A percentile compares a stretch with the other conserved stretches of the same genome.
Conservation (phyloP, 2,113 vertebrate species). For the Serranochromis macrocephalus region DNA sequence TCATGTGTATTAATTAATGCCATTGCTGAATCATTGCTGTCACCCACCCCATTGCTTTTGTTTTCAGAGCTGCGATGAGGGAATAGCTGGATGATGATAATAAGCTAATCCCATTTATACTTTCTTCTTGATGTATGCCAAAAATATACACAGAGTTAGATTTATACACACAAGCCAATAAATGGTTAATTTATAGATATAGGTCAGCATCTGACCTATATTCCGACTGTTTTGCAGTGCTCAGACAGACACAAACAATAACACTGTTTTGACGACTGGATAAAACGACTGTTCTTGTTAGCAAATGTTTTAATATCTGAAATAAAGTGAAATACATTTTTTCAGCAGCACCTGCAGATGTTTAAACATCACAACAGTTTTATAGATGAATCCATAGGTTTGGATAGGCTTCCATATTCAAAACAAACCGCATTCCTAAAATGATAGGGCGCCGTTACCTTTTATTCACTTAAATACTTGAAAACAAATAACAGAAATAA, state of each 20-base stretch:
- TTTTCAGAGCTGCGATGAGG: background rate
- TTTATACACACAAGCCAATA: background rate
- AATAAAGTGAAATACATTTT: background rate
- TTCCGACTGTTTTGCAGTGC: background rate
- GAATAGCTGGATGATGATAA: background rate
- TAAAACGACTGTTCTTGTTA: background rate
- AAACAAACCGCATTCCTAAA: background rate
- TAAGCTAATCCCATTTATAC: background rate
- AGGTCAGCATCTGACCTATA: background rate
- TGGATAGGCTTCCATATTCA: background rate
- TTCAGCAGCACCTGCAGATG: background rate
- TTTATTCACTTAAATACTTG: background rate
- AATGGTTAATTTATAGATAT: background rate
- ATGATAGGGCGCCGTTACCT: background rate
- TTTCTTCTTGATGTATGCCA: background rate
- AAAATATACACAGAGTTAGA: background rate
- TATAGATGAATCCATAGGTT: background rate
- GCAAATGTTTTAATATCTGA: background rate
- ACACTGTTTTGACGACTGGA: background rate
- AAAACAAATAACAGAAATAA: background rate
- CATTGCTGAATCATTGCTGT: background rate
- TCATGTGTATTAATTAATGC: slow-evolving; percentile 48
- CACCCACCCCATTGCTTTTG: background rate
- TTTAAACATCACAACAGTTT: background rate
- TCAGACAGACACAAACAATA: background rate